These are phyloP conservation scores for Drosophila melanocephala DNA, from an alignment of 2,888 invertebrate genomes.

Conservation along the genomic window DNA sequence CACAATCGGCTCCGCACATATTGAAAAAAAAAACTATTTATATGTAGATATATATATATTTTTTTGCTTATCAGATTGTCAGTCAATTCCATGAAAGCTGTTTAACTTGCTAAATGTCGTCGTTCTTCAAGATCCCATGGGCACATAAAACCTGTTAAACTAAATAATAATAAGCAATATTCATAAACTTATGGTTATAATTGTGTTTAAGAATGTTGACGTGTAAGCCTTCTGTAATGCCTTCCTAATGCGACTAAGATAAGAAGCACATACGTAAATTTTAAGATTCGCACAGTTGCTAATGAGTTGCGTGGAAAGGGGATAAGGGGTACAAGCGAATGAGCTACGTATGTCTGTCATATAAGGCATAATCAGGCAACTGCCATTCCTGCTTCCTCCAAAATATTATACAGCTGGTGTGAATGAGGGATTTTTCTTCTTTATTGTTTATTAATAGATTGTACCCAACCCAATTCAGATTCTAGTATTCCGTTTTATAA, in stretches of 20 bases:
- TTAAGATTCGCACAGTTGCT: neutral
- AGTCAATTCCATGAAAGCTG: constrained; percentile 1
- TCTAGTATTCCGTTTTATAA: neutral
- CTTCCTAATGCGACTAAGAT: neutral
- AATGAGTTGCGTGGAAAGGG: neutral
- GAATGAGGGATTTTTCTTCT: neutral
- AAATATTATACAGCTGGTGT: neutral
- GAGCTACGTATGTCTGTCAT: neutral
- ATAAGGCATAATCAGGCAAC: constrained; percentile 41
- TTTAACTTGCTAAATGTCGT: constrained; percentile 20
- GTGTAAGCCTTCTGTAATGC: constrained; percentile 1
- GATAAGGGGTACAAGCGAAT: neutral
- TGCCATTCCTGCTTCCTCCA: constrained; percentile 49
- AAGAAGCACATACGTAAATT: neutral
- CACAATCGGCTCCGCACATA: neutral
- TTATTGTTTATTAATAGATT: neutral
- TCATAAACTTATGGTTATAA: neutral
- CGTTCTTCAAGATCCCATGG: neutral
- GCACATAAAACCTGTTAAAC: neutral
- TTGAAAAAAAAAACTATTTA: neutral
- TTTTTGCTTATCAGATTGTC: neutral
- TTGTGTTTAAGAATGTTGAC: neutral
- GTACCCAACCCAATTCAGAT: neutral
- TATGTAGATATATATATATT: neutral
- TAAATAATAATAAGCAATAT: neutral